phyloP scores from a whole-genome alignment of 2,797 vertebrate species.

The Notolabrus celidotus region DNA sequence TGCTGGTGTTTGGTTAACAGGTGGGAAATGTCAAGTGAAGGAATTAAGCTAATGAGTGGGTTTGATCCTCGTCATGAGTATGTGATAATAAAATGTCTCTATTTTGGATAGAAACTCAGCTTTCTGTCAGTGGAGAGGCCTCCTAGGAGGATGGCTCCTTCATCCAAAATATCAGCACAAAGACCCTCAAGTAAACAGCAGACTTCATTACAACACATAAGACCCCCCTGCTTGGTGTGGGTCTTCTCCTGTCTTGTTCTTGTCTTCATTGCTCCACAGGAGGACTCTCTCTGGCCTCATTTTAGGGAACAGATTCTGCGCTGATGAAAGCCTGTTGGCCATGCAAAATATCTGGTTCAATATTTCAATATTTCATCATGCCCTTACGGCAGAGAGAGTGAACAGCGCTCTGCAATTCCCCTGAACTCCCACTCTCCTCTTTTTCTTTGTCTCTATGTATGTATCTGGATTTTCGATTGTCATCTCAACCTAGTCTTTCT shows the following conservation, averaged over 20 bases:
- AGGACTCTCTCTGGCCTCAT: slow-evolving; percentile 65
- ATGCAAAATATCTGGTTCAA: slow-evolving; percentile 78
- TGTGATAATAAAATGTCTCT: slow-evolving; percentile 6
- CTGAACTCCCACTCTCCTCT: slow-evolving; percentile 34
- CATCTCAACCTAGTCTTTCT: slow-evolving; percentile 2
- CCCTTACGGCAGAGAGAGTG: slow-evolving; percentile 61
- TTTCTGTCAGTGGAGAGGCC: background rate
- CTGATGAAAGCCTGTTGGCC: slow-evolving; percentile 68
- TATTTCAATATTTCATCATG: slow-evolving; percentile 78
- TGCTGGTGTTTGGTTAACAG: slow-evolving; percentile 10
- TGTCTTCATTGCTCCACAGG: slow-evolving; percentile 45
- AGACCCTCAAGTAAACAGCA: slow-evolving; percentile 3
- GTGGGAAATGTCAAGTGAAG: slow-evolving; percentile 33
- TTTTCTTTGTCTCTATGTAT: slow-evolving; percentile 35
- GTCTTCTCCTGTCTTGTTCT: slow-evolving; percentile 24
- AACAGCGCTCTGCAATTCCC: slow-evolving; percentile 61
- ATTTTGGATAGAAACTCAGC: slow-evolving; percentile 15
- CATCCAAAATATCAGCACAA: background rate
- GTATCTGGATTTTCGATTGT: slow-evolving; percentile 30
- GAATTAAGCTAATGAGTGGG: slow-evolving; percentile 34
- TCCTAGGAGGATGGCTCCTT: background rate
- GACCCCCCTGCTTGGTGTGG: background rate
- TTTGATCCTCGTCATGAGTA: slow-evolving; percentile 40
- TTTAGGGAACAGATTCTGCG: slow-evolving; percentile 65
- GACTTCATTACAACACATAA: background rate